These are phyloP conservation scores for Mylabris phalerata DNA, from an alignment of 1,140 invertebrate species.

Conservation along the genomic window DNA sequence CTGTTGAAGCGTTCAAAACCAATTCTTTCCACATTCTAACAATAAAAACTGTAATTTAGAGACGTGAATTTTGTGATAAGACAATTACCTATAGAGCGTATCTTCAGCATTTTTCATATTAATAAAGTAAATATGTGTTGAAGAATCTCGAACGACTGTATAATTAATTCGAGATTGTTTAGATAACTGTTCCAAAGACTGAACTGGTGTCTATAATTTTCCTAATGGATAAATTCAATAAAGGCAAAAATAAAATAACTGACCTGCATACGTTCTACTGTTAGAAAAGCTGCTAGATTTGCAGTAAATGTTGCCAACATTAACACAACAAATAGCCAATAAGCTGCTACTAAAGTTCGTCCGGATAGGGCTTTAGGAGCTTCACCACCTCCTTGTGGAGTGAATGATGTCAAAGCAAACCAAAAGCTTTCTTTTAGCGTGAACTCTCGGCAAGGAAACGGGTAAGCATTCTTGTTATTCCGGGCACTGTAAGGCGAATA, in stretches of 20 bases:
- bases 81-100: constrained; percentile 66
- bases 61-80: background rate
- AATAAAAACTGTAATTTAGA: constrained; percentile 1
- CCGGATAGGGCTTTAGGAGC: constrained; percentile 78
- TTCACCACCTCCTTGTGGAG: constrained; percentile 84
- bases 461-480: constrained; percentile 75
- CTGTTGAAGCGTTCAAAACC: constrained; percentile 68
- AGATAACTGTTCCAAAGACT: constrained; percentile 80
- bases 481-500: constrained; percentile 83
- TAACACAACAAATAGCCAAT: constrained; percentile 88
- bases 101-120: constrained; percentile 90
- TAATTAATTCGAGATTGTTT: constrained; percentile 86
- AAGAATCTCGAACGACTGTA: constrained; percentile 75
- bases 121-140: constrained; percentile 78
- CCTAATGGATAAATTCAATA: background rate
- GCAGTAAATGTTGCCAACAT: constrained; percentile 95
- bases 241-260: background rate
- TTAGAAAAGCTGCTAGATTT: constrained; percentile 93
- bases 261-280: constrained; percentile 91
- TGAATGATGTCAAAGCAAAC: constrained; percentile 89
- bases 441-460: constrained; percentile 76
- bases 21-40: constrained; percentile 82
- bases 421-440: constrained; percentile 87
- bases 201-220: constrained; percentile 64
- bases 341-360: constrained; percentile 78